phyloP scores from a whole-genome alignment of 2,113 vertebrate genomes.

The Protomyctophum bolini region DNA sequence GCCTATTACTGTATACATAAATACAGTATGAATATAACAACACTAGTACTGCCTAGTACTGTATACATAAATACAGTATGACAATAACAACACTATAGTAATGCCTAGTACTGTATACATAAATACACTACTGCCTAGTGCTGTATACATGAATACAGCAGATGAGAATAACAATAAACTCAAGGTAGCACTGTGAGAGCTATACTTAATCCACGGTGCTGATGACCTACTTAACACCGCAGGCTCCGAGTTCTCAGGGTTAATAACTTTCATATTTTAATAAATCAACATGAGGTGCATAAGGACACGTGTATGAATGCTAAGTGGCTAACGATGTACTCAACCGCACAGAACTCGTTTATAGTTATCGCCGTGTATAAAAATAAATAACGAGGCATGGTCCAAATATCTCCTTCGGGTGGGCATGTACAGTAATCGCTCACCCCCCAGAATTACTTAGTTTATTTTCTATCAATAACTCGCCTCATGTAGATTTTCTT shows the following conservation, averaged over 20 bases:
- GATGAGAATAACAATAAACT: background rate
- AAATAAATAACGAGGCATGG: slow-evolving; percentile 36
- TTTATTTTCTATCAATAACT: too few species aligned
- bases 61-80: too few species aligned
- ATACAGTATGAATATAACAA: too few species aligned
- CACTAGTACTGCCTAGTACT: too few species aligned
- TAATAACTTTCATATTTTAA: slow-evolving; percentile 30
- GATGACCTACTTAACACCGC: background rate
- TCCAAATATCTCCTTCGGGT: slow-evolving; percentile 30
- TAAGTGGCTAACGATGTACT: slow-evolving; percentile 47
- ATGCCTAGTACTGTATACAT: too few species aligned
- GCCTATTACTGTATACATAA: too few species aligned
- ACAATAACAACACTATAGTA: too few species aligned
- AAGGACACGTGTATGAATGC: background rate
- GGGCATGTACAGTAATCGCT: slow-evolving; percentile 10
- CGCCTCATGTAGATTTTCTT: too few species aligned
- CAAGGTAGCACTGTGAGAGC: background rate
- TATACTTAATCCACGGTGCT: background rate
- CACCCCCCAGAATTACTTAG: too few species aligned
- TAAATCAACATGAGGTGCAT: slow-evolving; percentile 35
- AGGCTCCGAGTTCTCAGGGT: slow-evolving; percentile 5
- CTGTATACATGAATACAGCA: too few species aligned
- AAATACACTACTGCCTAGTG: too few species aligned
- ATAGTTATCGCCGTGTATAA: slow-evolving; percentile 46
- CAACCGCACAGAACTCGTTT: slow-evolving; percentile 32